Conservation (phyloP, 2,113 vertebrate genomes). For the Oenanthe melanoleuca region DNA sequence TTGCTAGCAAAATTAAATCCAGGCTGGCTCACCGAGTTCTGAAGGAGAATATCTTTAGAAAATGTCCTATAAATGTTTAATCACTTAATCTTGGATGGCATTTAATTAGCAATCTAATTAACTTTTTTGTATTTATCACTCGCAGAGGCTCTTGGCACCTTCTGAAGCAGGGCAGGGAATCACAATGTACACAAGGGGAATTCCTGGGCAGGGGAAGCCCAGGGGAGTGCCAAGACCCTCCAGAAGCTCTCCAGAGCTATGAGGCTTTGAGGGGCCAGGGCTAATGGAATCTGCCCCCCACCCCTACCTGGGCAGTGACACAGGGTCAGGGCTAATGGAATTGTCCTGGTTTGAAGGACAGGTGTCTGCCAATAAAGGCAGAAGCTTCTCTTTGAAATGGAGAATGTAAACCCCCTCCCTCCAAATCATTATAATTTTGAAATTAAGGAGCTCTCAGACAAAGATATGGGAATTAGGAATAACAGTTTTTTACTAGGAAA, state of each 20-base stretch:
- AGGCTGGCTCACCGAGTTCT: neutral
- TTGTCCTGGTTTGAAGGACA: too few relatives aligned
- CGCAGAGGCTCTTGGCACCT: neutral
- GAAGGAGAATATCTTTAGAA: neutral
- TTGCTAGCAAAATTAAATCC: neutral
- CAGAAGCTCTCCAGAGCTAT: neutral
- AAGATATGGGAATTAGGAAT: too few relatives aligned
- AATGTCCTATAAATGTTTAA: slow-evolving; percentile 17
- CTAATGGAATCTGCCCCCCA: neutral
- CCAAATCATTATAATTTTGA: too few relatives aligned
- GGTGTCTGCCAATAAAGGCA: too few relatives aligned
- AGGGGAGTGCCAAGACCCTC: neutral
- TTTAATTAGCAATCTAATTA: slow-evolving; percentile 35
- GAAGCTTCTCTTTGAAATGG: too few relatives aligned
- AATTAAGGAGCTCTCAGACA: too few relatives aligned
- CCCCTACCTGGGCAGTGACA: neutral
- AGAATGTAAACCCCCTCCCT: too few relatives aligned
- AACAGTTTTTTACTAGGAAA: too few relatives aligned
- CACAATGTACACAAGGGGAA: fast-evolving
- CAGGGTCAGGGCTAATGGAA: neutral
- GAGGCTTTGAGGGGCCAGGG: neutral
- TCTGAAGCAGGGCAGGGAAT: neutral
- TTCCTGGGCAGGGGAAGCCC: neutral
- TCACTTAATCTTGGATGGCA: neutral
- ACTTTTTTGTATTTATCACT: neutral